phyloP scores from a whole-genome alignment of 2,888 invertebrate species.

The Actias luna region DNA sequence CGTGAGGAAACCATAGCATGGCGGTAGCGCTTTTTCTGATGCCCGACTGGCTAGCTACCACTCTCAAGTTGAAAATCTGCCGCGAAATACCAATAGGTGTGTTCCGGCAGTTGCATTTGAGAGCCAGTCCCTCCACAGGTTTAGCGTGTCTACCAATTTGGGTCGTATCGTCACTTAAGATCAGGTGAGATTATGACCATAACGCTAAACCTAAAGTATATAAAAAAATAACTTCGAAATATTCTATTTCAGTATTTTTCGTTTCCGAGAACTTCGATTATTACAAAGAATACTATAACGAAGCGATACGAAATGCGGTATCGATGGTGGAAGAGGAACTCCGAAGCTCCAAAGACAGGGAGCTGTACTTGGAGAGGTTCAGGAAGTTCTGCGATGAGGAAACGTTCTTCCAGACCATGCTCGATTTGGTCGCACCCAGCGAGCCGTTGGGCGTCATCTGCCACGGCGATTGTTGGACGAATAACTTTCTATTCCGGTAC shows the following conservation, averaged over 20 bases:
- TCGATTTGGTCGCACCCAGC: constrained; percentile 82
- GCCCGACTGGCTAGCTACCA: too few species aligned
- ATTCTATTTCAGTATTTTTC: constrained; percentile 76
- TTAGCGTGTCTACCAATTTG: too few species aligned
- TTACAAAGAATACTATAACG: constrained; percentile 85
- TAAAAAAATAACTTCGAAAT: not conserved
- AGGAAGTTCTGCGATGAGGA: constrained; percentile 83
- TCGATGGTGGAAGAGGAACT: constrained; percentile 82
- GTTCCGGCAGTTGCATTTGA: too few species aligned
- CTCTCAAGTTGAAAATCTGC: too few species aligned
- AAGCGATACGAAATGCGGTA: constrained; percentile 84
- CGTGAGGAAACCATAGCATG: too few species aligned
- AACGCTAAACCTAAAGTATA: too few species aligned
- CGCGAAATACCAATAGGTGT: too few species aligned
- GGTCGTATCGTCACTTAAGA: too few species aligned
- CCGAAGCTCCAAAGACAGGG: constrained; percentile 59
- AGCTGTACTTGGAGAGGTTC: constrained; percentile 82
- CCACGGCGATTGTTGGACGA: constrained; percentile 90
- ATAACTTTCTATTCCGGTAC: constrained; percentile 86
- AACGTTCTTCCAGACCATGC: constrained; percentile 85
- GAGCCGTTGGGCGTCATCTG: constrained; percentile 86
- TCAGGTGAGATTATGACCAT: too few species aligned
- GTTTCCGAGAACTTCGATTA: constrained; percentile 85
- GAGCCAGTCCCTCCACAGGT: too few species aligned
- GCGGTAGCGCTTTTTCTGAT: too few species aligned